Conservation (phyloP, 2,113 vertebrate genomes). For the Chunga burmeisteri region DNA sequence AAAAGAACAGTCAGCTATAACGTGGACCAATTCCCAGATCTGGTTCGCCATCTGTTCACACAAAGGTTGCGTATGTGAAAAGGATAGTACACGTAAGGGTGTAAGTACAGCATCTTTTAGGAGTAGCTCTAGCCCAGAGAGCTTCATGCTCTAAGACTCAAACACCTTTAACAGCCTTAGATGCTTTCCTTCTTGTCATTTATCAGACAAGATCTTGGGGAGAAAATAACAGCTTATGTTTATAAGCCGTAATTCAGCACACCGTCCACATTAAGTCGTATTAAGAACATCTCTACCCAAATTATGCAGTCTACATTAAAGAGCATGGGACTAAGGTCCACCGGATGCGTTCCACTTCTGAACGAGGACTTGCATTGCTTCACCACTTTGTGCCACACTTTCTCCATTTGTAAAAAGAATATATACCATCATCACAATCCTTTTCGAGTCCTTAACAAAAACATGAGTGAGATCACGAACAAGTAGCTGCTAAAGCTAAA, state of each 20-base stretch:
- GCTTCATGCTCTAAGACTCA: neutral
- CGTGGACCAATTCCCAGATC: fast-evolving
- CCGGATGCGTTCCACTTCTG: neutral
- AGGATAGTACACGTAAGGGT: fast-evolving
- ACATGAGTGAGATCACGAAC: fast-evolving
- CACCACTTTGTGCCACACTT: neutral
- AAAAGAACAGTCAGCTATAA: neutral
- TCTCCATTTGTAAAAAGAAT: neutral
- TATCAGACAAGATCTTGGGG: neutral
- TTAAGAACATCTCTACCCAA: neutral
- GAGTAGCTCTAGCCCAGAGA: neutral
- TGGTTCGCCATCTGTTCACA: neutral
- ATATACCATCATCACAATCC: neutral
- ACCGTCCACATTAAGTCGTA: fast-evolving
- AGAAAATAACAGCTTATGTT: neutral
- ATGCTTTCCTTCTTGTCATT: neutral
- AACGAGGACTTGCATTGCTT: neutral
- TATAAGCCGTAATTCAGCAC: neutral
- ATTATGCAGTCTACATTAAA: neutral
- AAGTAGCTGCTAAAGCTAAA: neutral
- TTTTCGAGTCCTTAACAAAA: neutral
- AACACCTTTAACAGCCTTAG: neutral
- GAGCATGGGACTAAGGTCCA: neutral
- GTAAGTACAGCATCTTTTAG: neutral
- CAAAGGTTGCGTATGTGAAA: fast-evolving